phyloP scores from a whole-genome alignment of 1,140 invertebrate genomes.

The Bombus terrestris region DNA sequence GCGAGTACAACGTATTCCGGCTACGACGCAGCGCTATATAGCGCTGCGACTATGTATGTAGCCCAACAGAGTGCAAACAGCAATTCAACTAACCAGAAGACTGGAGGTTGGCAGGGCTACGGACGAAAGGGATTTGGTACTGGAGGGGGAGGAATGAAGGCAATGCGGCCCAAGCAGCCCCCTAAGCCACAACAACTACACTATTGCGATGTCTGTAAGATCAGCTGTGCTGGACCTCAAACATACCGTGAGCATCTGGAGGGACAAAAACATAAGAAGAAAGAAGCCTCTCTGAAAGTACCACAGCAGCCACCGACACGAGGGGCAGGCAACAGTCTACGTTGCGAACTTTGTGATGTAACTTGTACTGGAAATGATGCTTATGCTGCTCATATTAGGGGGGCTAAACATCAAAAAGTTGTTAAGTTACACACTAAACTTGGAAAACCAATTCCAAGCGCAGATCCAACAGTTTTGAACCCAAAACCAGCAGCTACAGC shows the following conservation, averaged over 20 bases:
- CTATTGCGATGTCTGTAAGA: slow-evolving; percentile 98
- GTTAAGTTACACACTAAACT: slow-evolving; percentile 98
- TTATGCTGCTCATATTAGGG: slow-evolving; percentile 98
- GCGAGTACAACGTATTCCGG: slow-evolving; percentile 87
- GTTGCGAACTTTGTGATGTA: slow-evolving; percentile 97
- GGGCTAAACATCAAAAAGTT: slow-evolving; percentile 98
- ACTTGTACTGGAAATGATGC: slow-evolving; percentile 99
- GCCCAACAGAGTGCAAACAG: slow-evolving; percentile 90
- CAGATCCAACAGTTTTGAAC: slow-evolving; percentile 93
- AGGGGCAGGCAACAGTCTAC: slow-evolving; percentile 87
- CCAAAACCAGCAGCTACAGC: slow-evolving; percentile 79
- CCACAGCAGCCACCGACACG: slow-evolving; percentile 82
- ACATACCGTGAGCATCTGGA: slow-evolving; percentile 98
- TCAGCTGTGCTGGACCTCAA: slow-evolving; percentile 97
- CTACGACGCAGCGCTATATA: slow-evolving; percentile 96
- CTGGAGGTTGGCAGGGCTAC: slow-evolving; percentile 88
- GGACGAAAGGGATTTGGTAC: slow-evolving; percentile 86
- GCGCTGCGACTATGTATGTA: slow-evolving; percentile 95
- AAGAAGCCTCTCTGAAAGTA: slow-evolving; percentile 94
- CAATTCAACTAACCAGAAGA: slow-evolving; percentile 83
- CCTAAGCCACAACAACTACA: slow-evolving; percentile 95
- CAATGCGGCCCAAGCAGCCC: slow-evolving; percentile 89
- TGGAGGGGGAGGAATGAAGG: slow-evolving; percentile 84
- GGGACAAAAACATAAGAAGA: slow-evolving; percentile 99
- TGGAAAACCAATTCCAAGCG: slow-evolving; percentile 98